Evolutionary conservation across 2,888 invertebrate genomes (phyloP).

Genomic region (Drosophila neotestacea): DNA sequence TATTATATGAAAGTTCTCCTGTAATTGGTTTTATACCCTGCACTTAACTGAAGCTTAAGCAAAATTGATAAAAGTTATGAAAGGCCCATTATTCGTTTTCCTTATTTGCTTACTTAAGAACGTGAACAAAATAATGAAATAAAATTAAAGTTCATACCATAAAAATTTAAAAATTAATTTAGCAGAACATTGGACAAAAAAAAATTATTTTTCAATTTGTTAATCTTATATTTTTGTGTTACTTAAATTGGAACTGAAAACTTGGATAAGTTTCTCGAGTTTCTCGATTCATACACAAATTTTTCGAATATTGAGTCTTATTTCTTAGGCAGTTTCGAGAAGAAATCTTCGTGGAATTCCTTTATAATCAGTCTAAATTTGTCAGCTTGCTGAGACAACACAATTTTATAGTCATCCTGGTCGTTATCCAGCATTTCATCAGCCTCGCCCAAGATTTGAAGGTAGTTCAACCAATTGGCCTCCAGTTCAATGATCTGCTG

Average conservation of each 20-base stretch:
- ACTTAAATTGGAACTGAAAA: too few species aligned
- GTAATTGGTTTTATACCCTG: neutral
- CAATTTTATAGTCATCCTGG: slow-evolving; percentile 90
- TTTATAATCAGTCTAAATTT: slow-evolving; percentile 90
- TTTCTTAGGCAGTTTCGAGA: slow-evolving; percentile 88
- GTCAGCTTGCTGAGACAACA: slow-evolving; percentile 90
- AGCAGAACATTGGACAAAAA: too few species aligned
- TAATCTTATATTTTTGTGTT: too few species aligned
- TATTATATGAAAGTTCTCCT: neutral
- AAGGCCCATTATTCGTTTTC: too few species aligned
- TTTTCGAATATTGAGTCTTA: slow-evolving; percentile 5
- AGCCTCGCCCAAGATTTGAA: slow-evolving; percentile 89
- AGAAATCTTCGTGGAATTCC: slow-evolving; percentile 89
- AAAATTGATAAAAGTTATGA: neutral
- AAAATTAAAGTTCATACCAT: too few species aligned
- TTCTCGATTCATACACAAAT: too few species aligned
- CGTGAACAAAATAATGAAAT: too few species aligned
- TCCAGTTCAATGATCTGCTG: slow-evolving; percentile 75
- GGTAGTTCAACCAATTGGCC: slow-evolving; percentile 89
- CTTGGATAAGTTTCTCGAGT: too few species aligned
- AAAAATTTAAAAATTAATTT: too few species aligned
- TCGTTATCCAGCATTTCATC: slow-evolving; percentile 90
- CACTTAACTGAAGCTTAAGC: neutral
- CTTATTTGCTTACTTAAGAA: too few species aligned
- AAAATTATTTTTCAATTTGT: too few species aligned